Conservation (phyloP, 2,113 vertebrate genomes). For the Xiphophorus hellerii region DNA sequence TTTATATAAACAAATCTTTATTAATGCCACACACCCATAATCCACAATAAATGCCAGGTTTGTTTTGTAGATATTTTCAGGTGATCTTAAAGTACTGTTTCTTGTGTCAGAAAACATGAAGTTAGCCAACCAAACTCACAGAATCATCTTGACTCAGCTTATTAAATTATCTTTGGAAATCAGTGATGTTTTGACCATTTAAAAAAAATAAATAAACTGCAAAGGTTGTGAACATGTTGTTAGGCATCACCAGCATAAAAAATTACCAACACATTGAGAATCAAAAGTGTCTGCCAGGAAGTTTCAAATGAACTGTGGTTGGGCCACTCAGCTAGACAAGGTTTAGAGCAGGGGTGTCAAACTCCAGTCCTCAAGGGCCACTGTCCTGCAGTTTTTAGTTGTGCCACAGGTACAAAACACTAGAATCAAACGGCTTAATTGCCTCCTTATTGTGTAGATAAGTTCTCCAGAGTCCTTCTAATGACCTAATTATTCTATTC, state of each 20-base stretch:
- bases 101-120: neutral
- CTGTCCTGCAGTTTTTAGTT: no score
- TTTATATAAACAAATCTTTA: neutral
- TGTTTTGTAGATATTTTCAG: neutral
- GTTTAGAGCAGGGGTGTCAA: neutral
- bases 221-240: no score
- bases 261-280: neutral
- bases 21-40: neutral
- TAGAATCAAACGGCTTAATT: no score
- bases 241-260: neutral
- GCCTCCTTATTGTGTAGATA: no score
- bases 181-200: no score
- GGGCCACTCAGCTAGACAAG: neutral
- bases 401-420: no score
- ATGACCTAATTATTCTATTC: no score
- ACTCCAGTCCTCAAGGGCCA: no score
- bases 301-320: neutral
- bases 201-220: no score
- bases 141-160: no score
- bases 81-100: neutral
- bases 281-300: neutral
- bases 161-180: no score
- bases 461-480: no score
- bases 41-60: neutral
- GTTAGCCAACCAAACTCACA: neutral